Conservation (phyloP, 2,113 vertebrate genomes). For the Cavia aperea region DNA sequence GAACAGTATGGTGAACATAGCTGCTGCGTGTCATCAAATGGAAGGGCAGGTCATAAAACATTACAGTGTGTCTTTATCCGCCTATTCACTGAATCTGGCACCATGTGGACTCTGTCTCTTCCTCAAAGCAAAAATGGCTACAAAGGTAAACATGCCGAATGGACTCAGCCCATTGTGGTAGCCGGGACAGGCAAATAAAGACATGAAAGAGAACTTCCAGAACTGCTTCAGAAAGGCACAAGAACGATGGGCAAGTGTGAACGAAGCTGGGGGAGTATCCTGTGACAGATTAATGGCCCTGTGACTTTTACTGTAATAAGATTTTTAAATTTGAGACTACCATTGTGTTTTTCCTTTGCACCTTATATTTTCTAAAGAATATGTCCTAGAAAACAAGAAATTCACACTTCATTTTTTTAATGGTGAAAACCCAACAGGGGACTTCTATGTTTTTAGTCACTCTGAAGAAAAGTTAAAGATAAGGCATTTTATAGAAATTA, state of each 20-base stretch:
- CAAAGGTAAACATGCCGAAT: background rate
- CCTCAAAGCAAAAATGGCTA: background rate
- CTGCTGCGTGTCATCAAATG: background rate
- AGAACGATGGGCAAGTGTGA: background rate
- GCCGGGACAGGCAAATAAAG: background rate
- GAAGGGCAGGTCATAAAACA: background rate
- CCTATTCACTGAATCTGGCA: background rate
- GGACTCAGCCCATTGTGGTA: background rate
- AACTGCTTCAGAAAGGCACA: background rate
- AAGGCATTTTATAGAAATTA: background rate
- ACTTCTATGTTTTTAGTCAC: background rate
- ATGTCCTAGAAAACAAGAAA: background rate
- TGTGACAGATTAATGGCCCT: background rate
- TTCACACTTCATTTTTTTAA: background rate
- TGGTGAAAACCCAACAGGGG: background rate
- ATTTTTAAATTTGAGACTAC: background rate
- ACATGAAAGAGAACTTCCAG: background rate
- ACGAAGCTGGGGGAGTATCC: background rate
- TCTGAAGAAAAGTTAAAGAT: background rate
- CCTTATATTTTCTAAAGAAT: background rate
- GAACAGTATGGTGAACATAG: background rate
- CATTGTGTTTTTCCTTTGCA: background rate
- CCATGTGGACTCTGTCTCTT: background rate
- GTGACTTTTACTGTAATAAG: background rate
- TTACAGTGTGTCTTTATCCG: background rate